Evolutionary conservation across 1,140 invertebrate genomes (phyloP).

Genomic region (Marisa cornuarietis): DNA sequence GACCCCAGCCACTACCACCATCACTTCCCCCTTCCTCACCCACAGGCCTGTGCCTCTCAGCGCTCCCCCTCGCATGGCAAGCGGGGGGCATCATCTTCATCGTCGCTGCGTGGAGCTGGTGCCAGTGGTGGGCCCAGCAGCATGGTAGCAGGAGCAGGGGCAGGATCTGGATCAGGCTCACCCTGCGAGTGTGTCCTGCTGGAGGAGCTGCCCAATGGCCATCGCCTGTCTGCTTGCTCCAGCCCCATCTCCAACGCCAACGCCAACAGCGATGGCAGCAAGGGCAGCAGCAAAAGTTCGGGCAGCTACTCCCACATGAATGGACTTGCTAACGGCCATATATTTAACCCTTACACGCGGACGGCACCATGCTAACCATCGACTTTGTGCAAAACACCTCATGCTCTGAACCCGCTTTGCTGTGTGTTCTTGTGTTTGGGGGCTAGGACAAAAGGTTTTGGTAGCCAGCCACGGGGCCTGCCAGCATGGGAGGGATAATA

Average conservation of each 20-base stretch:
- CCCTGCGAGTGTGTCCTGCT: conserved; percentile 50
- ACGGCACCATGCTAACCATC: conserved; percentile 48
- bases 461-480: too few relatives aligned
- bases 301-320: conserved; percentile 58
- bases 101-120: conserved; percentile 5
- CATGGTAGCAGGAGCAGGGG: conserved; percentile 24
- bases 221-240: conserved; percentile 45
- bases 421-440: too few relatives aligned
- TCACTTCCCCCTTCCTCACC: conserved; percentile 29
- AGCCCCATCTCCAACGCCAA: conserved; percentile 49
- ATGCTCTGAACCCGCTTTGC: too few relatives aligned
- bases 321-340: conserved; percentile 65
- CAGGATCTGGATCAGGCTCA: conserved; percentile 25
- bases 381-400: neutral
- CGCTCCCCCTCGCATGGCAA: conserved; percentile 28
- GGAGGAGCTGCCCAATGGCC: conserved; percentile 37
- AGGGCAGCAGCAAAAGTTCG: conserved; percentile 67
- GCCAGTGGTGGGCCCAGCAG: conserved; percentile 20
- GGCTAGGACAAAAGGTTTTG: too few relatives aligned
- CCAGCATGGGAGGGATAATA: too few relatives aligned
- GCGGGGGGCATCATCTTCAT: conserved; percentile 25
- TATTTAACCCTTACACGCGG: conserved; percentile 38
- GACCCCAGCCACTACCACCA: conserved; percentile 39
- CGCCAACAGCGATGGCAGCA: conserved; percentile 60
- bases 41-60: conserved; percentile 16